Percentiles rank a stretch among this genome's conserved stretches.
Conservation (phyloP, 2,888 invertebrate genomes). For the Heliconius sara region DNA sequence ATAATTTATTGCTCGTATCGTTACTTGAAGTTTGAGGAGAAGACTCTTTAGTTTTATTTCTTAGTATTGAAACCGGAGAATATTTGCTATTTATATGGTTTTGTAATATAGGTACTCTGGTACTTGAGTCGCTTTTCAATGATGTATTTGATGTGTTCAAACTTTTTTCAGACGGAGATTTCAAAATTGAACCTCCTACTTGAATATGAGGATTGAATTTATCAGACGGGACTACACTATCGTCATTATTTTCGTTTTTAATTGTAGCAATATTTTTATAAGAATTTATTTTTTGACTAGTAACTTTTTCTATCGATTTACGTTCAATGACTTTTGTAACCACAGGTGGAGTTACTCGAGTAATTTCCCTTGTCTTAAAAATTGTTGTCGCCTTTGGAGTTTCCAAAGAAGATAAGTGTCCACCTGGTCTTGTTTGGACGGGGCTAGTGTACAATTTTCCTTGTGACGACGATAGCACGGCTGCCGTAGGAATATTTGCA, state of each 20-base stretch:
- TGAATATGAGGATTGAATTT: background rate
- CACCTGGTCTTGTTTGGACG: background rate
- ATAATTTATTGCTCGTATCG: background rate
- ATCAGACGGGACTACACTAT: background rate
- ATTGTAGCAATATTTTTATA: background rate
- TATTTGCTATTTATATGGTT: slow-evolving; percentile 22
- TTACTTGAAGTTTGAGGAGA: background rate
- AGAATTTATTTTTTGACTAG: slow-evolving; percentile 16
- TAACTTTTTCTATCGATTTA: slow-evolving; percentile 21
- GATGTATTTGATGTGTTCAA: slow-evolving; percentile 16
- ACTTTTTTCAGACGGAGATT: background rate
- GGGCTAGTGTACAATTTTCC: background rate
- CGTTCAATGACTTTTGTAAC: slow-evolving; percentile 21
- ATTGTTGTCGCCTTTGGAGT: slow-evolving; percentile 1
- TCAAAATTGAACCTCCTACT: background rate
- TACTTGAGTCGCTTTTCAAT: slow-evolving; percentile 1
- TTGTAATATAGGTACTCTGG: slow-evolving; percentile 36
- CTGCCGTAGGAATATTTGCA: slow-evolving; percentile 9
- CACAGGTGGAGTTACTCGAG: slow-evolving; percentile 25
- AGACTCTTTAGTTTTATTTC: slow-evolving; percentile 21
- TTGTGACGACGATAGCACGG: background rate
- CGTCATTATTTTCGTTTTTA: background rate
- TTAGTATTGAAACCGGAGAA: slow-evolving; percentile 24
- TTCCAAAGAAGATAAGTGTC: background rate
- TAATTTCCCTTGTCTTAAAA: slow-evolving; percentile 17